Evolutionary conservation across 2,797 vertebrate genomes (phyloP), one percentile per base, ranked within the genome.

Genomic region (Hippoglossus hippoglossus): DNA sequence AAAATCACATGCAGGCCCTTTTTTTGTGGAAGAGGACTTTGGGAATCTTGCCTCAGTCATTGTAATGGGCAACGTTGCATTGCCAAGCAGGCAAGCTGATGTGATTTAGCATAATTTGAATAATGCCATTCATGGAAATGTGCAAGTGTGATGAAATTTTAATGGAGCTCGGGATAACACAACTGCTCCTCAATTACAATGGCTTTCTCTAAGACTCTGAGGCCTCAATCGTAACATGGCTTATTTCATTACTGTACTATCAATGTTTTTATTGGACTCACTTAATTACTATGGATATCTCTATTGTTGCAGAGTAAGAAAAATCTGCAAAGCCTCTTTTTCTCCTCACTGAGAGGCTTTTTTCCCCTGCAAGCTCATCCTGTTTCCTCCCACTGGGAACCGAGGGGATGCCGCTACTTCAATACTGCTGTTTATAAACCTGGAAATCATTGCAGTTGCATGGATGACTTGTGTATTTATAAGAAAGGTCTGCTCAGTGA

Each of bases 21-120:
- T 79, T 79, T 75, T 73, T 11, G 12, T 28, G 54, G 28, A 56
- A 5, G 16, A 31, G 89, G 82, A 90, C 84, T 89, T 90, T 82
- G 75, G 74, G 83, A 90, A 90, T 87, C 81, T 90, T 78, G 88
- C 89, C 89, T 86, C 81, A 80, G 89, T 93, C 90, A 93, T 92
- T 91, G 91, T 90, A 79, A 92, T 88, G 82, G 86, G 86, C 79
- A 89, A 84, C 69, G 70, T 87, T 91, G 92, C 91, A 93, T 91
- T 87, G 88, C 85, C 85, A 89, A 91, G 90, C 85, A 92, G 88
- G 87, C 85, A 88, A 83, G 87, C 87, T 94, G 93, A 95, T 93
- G 88, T 93, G 93, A 93, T 92, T 95, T 94, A 90, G 91, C 92
- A 94, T 95, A 92, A 95, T 95, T 93, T 95, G 91, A 94, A 94